phyloP scores from a whole-genome alignment of 2,888 invertebrate species.

The Petrophora chlorosata region DNA sequence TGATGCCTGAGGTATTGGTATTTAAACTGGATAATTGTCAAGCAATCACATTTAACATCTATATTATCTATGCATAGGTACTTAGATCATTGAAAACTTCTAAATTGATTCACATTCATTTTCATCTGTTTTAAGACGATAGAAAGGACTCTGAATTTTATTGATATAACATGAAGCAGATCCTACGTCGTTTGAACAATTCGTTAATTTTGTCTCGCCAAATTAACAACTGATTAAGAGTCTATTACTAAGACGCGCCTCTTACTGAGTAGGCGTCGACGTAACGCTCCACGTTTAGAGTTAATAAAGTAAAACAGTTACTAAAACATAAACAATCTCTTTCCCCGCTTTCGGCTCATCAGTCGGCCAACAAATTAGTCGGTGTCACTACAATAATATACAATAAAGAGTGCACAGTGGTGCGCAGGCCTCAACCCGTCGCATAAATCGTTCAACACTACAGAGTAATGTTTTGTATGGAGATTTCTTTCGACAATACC shows the following conservation, averaged over 20 bases:
- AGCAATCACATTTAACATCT: too few species aligned
- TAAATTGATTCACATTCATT: too few species aligned
- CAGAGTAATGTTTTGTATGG: constrained; percentile 82
- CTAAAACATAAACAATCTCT: constrained; percentile 70
- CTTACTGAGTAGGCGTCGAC: constrained; percentile 19
- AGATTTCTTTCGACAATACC: constrained; percentile 81
- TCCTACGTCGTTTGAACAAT: too few species aligned
- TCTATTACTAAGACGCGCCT: background rate
- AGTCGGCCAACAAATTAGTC: constrained; percentile 82
- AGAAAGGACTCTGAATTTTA: too few species aligned
- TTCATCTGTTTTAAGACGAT: too few species aligned
- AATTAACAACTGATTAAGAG: constrained; percentile 13
- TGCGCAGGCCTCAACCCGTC: constrained; percentile 65
- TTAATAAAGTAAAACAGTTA: constrained; percentile 65
- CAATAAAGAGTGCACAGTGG: constrained; percentile 73
- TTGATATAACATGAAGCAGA: too few species aligned
- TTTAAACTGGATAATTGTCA: background rate
- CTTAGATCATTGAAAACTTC: background rate
- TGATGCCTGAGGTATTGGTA: constrained; percentile 42
- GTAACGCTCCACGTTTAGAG: constrained; percentile 43
- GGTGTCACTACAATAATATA: constrained; percentile 83
- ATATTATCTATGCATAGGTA: too few species aligned
- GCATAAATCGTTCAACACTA: constrained; percentile 81
- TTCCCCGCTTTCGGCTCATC: constrained; percentile 75
- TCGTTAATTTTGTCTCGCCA: too few species aligned